phyloP scores from a whole-genome alignment of 1,140 invertebrate genomes.

The Cydia pomonella region DNA sequence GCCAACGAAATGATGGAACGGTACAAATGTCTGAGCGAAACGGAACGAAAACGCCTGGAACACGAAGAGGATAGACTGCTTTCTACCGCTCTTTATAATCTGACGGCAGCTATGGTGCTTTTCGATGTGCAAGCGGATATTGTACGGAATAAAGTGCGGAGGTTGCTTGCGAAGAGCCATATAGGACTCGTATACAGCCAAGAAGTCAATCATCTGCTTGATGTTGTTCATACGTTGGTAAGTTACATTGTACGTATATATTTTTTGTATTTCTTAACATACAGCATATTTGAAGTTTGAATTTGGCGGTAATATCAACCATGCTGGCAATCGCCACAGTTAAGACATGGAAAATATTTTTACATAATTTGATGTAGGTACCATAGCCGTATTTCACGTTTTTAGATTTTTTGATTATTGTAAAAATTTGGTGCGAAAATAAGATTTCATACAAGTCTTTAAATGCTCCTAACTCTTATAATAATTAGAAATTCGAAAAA shows the following conservation, averaged over 20 bases:
- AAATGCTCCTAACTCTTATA: too few species aligned
- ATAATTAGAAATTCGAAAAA: too few species aligned
- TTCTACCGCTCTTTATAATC: constrained; percentile 97
- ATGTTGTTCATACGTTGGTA: constrained; percentile 97
- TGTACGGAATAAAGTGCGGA: constrained; percentile 94
- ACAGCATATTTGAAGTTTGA: too few species aligned
- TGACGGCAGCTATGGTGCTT: constrained; percentile 98
- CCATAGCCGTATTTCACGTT: too few species aligned
- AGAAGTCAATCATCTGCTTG: constrained; percentile 97
- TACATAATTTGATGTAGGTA: too few species aligned
- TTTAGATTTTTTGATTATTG: too few species aligned
- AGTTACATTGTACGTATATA: constrained; percentile 64
- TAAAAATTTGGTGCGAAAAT: too few species aligned
- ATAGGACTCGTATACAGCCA: constrained; percentile 98
- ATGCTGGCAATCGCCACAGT: too few species aligned
- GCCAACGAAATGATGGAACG: constrained; percentile 99
- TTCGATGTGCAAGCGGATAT: constrained; percentile 93
- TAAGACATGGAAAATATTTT: too few species aligned
- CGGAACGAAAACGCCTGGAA: constrained; percentile 96
- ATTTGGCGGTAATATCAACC: too few species aligned
- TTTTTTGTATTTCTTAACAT: too few species aligned
- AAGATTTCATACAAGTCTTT: too few species aligned
- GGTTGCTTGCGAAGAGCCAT: constrained; percentile 98
- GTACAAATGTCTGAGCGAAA: constrained; percentile 96
- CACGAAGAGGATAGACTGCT: constrained; percentile 98